Evolutionary conservation across 2,797 vertebrate genomes (phyloP), one percentile per base, ranked within the genome.

Genomic region (Clarias laeviceps): DNA sequence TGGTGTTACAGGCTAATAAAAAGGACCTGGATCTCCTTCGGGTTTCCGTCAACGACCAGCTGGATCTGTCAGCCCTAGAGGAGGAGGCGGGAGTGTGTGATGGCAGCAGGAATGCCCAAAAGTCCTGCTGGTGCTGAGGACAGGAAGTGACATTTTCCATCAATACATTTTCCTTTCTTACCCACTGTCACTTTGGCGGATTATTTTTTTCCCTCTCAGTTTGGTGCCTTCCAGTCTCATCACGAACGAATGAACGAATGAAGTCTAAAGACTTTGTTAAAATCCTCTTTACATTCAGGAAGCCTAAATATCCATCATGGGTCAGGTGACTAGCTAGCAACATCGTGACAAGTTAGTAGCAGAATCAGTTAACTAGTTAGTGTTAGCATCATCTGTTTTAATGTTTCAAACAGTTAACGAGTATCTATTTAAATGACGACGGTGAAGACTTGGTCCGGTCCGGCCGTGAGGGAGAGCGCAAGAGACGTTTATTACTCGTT

Each of bases 11-110:
- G 89, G 97, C 97, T 20, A 97, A 99, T 59, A 97, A 96, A 91
- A 98, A 97, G 91, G 98, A 99, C 91, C 94, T 99, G 91, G 98
- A 98, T 2, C 96, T 97, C 20, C 94, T 99, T 89, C 95, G 96
- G 82, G 93, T 92, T 0, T 95, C 92, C 0, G 82, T 94, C 54
- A 94, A 94, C 9, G 92, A 96, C 0, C 91, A 97, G 92, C 91
- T 98, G 18, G 92, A 96, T 65, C 89, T 99, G 27, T 89, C 96
- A 0, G 96, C 92, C 85, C 94, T 98, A 90, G 98, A 98, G 91
- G 97, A 97, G 34, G 96, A 97, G 0, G 95, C 97, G 87, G 93
- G 94, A 90, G 96, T 97, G 87, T 90, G 95, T 0, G 95, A 95
- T 62, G 88, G 93, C 14, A 86, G 87, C 0, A 91, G 87, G 17